A percentile compares a stretch with the other conserved stretches of the same genome.
Conservation (phyloP, 2,797 vertebrate genomes). For the Neoniphon sammara region DNA sequence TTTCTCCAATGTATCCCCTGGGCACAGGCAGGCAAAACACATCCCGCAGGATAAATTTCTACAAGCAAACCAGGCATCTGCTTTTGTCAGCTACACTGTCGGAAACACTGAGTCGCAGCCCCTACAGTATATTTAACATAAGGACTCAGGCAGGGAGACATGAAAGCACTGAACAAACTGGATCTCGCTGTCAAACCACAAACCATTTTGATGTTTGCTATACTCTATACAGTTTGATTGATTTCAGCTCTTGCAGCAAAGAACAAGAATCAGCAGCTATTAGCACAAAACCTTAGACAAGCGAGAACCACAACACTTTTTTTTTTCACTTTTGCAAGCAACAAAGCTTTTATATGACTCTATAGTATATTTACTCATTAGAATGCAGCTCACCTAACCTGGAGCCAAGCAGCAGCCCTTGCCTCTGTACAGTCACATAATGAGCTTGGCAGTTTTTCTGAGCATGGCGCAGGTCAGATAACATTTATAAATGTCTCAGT, state of each 20-base stretch:
- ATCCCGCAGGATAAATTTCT: constrained; percentile 53
- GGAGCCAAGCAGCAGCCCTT: neutral
- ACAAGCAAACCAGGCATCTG: constrained; percentile 38
- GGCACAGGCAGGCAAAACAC: constrained; percentile 44
- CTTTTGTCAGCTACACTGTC: constrained; percentile 54
- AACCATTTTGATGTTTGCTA: constrained; percentile 35
- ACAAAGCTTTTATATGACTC: constrained; percentile 4
- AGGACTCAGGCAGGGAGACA: constrained; percentile 24
- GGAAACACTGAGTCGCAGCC: constrained; percentile 52
- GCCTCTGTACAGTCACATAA: constrained; percentile 9
- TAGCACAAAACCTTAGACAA: constrained; percentile 15
- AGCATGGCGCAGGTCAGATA: constrained; percentile 17
- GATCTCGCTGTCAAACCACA: constrained; percentile 28
- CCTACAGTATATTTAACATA: constrained; percentile 49
- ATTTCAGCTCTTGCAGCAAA: constrained; percentile 30
- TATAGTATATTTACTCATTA: constrained; percentile 11
- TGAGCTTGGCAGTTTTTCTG: neutral
- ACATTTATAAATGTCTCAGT: constrained; percentile 8
- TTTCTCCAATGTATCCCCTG: constrained; percentile 30
- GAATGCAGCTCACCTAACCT: constrained; percentile 15
- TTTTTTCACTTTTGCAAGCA: neutral
- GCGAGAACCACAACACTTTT: neutral
- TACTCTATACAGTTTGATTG: constrained; percentile 21
- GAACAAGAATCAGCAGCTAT: constrained; percentile 18
- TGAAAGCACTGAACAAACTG: constrained; percentile 39